Percentiles rank a stretch among this genome's conserved stretches.
Evolutionary conservation across 2,797 vertebrate species (phyloP).

Genomic region (Hippocampus kuda): DNA sequence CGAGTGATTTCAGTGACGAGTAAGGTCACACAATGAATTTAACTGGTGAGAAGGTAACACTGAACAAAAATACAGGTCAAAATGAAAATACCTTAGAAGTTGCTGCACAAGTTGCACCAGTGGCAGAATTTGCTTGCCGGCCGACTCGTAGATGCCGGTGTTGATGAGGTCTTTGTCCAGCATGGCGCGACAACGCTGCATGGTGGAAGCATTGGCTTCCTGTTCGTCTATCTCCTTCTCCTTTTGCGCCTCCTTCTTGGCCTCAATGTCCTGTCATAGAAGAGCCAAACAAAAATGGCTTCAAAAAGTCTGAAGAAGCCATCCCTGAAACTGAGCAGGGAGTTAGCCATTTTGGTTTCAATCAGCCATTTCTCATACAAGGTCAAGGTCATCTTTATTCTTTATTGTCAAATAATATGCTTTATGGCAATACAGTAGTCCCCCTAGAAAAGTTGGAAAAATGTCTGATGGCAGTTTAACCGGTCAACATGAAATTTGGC

Average conservation of each 20-base stretch:
- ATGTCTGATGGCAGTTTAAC: too few relatives aligned
- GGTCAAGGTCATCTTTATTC: too few relatives aligned
- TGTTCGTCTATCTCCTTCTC: conserved; percentile 99
- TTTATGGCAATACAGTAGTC: too few relatives aligned
- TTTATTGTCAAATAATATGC: too few relatives aligned
- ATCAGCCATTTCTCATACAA: too few relatives aligned
- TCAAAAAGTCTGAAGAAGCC: too few relatives aligned
- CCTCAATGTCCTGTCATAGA: conserved; percentile 83
- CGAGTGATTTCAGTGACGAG: too few relatives aligned
- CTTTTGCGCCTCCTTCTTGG: conserved; percentile 98
- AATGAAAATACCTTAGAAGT: conserved; percentile 74
- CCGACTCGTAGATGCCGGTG: conserved; percentile 92
- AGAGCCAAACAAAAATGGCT: not conserved
- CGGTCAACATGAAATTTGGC: too few relatives aligned
- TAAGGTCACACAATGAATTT: too few relatives aligned
- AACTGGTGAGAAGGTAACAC: not conserved
- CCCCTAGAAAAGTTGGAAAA: too few relatives aligned
- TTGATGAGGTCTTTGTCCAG: conserved; percentile 98
- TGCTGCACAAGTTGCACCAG: conserved; percentile 96
- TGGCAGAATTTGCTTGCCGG: conserved; percentile 90
- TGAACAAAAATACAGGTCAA: not conserved
- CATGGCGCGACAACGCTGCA: conserved; percentile 86
- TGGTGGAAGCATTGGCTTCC: conserved; percentile 86
- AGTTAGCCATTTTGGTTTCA: too few relatives aligned
- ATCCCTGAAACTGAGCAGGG: too few relatives aligned